phyloP scores from a whole-genome alignment of 2,797 vertebrate genomes.

The Carduelis carduelis region DNA sequence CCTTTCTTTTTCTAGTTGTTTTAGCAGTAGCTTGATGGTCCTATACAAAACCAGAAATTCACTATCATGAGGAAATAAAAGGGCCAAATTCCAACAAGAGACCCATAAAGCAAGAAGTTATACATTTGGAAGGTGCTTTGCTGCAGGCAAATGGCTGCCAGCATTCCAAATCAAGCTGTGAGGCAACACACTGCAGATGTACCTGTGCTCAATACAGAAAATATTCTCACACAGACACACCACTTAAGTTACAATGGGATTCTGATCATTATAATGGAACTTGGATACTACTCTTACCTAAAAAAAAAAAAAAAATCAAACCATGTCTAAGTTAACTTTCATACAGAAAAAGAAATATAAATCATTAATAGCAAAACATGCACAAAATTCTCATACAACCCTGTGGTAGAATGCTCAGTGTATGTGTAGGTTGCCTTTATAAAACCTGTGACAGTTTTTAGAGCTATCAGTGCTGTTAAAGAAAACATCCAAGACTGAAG shows the following conservation, averaged over 20 bases:
- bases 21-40: neutral
- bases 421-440: neutral
- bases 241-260: neutral
- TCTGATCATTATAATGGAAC: neutral
- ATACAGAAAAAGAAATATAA: neutral
- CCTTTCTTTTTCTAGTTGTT: neutral
- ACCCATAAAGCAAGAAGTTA: neutral
- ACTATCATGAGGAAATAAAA: neutral
- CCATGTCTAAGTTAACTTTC: accelerated
- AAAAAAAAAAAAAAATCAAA: no score
- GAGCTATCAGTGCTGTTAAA: neutral
- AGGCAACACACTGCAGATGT: neutral
- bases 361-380: neutral
- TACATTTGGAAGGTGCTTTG: neutral
- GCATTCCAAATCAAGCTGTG: neutral
- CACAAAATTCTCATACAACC: neutral
- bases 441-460: neutral
- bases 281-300: neutral
- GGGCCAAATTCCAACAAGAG: neutral
- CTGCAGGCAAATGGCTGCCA: neutral
- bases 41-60: neutral
- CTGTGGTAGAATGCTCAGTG: neutral
- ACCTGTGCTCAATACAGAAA: neutral
- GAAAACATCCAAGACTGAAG: neutral
- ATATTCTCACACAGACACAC: neutral